Evolutionary conservation across 2,797 vertebrate species (phyloP).

Genomic region (Psittacula echo): DNA sequence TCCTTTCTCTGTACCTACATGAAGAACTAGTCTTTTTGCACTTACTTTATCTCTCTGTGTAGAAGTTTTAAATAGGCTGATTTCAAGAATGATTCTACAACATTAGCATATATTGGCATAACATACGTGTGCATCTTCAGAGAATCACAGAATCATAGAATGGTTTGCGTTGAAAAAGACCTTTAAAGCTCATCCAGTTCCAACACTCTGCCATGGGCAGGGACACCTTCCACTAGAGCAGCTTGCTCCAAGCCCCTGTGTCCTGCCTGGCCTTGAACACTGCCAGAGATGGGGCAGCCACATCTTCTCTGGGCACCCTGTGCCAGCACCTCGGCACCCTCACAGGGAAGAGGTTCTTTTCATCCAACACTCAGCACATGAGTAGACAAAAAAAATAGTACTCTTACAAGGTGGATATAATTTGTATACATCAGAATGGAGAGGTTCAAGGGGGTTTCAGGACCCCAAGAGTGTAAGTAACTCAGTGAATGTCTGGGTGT

Average conservation of each 20-base stretch:
- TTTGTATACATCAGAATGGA: neutral
- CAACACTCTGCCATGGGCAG: neutral
- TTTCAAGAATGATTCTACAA: neutral
- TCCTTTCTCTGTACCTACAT: neutral
- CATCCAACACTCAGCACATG: neutral
- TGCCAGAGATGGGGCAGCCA: neutral
- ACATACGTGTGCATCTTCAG: neutral
- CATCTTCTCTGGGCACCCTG: neutral
- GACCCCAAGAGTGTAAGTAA: neutral
- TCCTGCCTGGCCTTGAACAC: neutral
- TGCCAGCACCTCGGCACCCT: neutral
- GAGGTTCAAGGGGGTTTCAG: neutral
- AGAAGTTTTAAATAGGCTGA: neutral
- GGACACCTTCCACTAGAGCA: neutral
- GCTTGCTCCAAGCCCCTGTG: neutral
- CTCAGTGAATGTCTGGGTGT: neutral
- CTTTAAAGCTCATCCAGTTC: neutral
- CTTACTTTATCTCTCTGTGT: neutral
- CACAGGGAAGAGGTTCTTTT: neutral
- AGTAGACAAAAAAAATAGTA: neutral
- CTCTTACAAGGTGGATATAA: neutral
- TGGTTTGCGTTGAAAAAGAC: neutral
- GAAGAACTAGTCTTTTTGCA: neutral
- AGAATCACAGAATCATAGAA: neutral
- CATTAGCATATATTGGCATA: neutral